Base-by-base conservation (phyloP, 1,140 invertebrate species). In the Argopecten irradians region DNA sequence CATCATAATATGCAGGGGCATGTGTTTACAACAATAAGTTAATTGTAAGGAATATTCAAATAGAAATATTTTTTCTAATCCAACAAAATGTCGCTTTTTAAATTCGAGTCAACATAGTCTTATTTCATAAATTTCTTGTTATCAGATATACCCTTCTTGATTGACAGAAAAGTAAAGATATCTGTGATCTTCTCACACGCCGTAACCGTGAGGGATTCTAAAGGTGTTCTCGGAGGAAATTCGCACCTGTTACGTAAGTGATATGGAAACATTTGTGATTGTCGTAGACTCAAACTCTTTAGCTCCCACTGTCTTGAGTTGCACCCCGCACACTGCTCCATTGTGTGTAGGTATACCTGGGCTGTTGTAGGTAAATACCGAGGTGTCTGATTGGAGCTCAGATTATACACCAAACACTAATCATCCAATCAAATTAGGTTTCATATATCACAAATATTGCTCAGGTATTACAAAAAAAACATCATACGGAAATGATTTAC, bases 371-470 rank as follows among this genome's bases (percentile, higher is more conserved):
- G 55, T 71, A 71, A 71, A 71, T 28, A 71, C 55, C n/a, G 55
- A 71, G 55, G 55, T 71, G 55, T 71, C 55, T n/a, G 55, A 71
- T 71, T 71, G 22, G 55, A 71, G 55, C 55, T 71, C 55, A 71
- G 55, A 71, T 71, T 71, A 71, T 28, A 71, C 8, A 71, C 55
- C 55, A 71, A 28, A 28, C 55, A n/a, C 55, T 71, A 71, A 71
- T 71, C 55, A 71, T n/a, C 55, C 1, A 71, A 28, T n/a, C 55
- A 71, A 3, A n/a, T n/a, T 71, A 71, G 55, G 22, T n/a, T n/a
- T n/a, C n/a, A n/a, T n/a, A n/a, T n/a, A n/a, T n/a, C n/a, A n/a
- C n/a, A n/a, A n/a, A n/a, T n/a, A n/a, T n/a, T n/a, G n/a, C 3
- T 71, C 55, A 16, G 55, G 55, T 71, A 71, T 28, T n/a, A 71